These are phyloP conservation scores for Semnornis frantzii DNA, from an alignment of 2,113 vertebrate genomes.

Conservation along the genomic window DNA sequence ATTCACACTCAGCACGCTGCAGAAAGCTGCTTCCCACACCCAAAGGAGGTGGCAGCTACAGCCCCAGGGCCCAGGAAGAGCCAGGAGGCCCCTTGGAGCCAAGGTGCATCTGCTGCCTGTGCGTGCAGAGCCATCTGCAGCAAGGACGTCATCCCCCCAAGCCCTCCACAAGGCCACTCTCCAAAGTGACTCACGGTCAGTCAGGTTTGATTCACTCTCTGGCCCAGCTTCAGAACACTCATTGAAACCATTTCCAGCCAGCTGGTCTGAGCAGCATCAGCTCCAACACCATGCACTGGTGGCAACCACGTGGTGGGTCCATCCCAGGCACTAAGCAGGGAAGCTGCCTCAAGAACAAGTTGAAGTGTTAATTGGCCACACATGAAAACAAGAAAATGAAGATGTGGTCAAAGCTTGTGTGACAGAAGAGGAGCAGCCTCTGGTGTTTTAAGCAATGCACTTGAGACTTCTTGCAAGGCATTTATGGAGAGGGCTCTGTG, in stretches of 20 bases:
- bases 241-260: constrained; percentile 26
- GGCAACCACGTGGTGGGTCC: background rate
- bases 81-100: fast-evolving
- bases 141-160: background rate
- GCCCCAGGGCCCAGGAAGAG: background rate
- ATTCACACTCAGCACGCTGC: background rate
- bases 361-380: constrained; percentile 11
- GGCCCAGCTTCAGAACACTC: constrained; percentile 43
- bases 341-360: background rate
- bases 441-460: background rate
- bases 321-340: background rate
- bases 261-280: background rate
- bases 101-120: fast-evolving
- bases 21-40: background rate
- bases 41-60: background rate
- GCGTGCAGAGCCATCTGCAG: background rate
- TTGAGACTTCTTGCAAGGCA: background rate
- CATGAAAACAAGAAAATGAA: background rate
- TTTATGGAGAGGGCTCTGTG: background rate
- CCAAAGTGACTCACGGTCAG: constrained; percentile 63
- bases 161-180: background rate
- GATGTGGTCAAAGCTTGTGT: background rate
- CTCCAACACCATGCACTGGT: background rate
- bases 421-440: background rate
- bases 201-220: constrained; percentile 59